Base-by-base conservation (phyloP, 1,140 invertebrate species). In the Lasioglossum baleicum region DNA sequence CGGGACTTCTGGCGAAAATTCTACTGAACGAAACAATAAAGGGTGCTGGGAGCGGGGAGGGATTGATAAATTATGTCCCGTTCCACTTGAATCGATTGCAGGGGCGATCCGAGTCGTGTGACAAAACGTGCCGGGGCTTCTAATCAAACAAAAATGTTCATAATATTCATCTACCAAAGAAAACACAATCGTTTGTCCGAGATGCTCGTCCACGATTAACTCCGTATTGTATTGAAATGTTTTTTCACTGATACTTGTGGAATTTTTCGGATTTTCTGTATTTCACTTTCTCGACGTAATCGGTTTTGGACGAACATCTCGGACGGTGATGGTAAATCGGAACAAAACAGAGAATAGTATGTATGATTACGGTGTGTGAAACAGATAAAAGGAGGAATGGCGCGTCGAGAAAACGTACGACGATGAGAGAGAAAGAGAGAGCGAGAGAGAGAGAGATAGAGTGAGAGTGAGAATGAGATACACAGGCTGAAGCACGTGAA, bases 121-220 rank as follows among this genome's bases (percentile, higher is more conserved):
- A 85, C 67, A 82, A 84, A 82, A 85, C 84, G 84, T 84, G 83
- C 79, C 83, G 69, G 67, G 68, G 61, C 51, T 68, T 65, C 44
- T 61, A 65, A 85, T 75, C n/a, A 81, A 80, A 81, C 68, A 70
- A 82, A 82, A 82, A 85, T 82, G 31, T 68, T 20, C 53, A 70
- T 84, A 73, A 74, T 84, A 73, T 61, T 53, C 35, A 70, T 85
- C 58, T 80, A 74, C 20, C 40, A 80, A 80, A 74, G 53, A 68
- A 26, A 80, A 42, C 8, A 48, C 51, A 75, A 42, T 22, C 35
- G 35, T 56, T 4, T 17, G 61, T 31, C 22, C 78, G 22, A 80
- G n/a, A 22, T 63, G 78, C 17, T 17, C 17, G 26, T 80, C 35
- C 64, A 35, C 2, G 0, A 17, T n/a, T 26, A 7, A 35, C 35